Conservation (phyloP, 1,140 invertebrate species). For the Caerostris darwini region DNA sequence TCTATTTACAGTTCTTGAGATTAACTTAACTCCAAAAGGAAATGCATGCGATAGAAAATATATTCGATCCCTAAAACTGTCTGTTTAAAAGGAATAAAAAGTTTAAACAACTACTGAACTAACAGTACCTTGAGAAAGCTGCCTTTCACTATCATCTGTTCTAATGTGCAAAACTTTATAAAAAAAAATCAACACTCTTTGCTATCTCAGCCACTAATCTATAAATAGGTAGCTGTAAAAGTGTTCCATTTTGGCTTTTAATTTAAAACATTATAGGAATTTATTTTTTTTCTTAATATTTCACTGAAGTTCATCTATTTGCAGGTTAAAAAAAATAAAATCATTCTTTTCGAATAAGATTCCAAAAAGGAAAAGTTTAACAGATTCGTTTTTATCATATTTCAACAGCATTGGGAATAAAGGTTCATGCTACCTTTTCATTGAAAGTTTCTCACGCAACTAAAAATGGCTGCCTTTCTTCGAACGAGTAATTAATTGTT, state of each 20-base stretch:
- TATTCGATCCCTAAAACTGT: neutral
- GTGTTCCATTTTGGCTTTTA: neutral
- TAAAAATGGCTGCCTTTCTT: neutral
- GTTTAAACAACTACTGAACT: conserved; percentile 6
- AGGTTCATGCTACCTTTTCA: neutral
- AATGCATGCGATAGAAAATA: neutral
- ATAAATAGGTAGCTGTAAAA: neutral
- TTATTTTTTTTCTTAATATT: neutral
- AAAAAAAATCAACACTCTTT: neutral
- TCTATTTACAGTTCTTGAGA: neutral
- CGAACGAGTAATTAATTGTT: neutral
- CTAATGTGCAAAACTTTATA: neutral
- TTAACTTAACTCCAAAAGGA: neutral
- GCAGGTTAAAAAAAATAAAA: neutral
- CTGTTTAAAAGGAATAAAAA: neutral
- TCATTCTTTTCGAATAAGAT: neutral
- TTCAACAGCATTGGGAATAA: neutral
- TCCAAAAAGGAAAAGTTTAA: neutral
- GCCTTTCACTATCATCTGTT: neutral
- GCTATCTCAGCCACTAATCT: neutral
- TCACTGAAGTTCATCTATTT: neutral
- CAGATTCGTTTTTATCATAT: neutral
- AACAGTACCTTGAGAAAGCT: neutral
- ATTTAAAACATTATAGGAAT: neutral
- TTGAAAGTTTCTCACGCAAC: neutral